Conservation (phyloP, 2,113 vertebrate genomes). For the Malurus alboscapulatus region DNA sequence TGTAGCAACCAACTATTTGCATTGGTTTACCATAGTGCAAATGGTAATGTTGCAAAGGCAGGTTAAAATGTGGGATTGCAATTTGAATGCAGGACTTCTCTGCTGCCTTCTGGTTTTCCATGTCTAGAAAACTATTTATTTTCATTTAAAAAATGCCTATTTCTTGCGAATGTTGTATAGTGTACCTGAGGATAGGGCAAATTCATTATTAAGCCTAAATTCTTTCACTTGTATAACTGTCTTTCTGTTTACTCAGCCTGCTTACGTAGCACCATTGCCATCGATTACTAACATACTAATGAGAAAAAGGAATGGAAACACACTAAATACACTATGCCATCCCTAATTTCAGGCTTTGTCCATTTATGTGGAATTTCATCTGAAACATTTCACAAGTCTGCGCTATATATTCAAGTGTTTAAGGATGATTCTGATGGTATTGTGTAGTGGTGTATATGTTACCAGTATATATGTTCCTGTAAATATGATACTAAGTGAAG, state of each 20-base stretch:
- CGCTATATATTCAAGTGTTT: conserved; percentile 87
- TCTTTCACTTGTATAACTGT: conserved; percentile 31
- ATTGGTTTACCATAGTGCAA: conserved; percentile 92
- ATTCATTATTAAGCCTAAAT: conserved; percentile 4
- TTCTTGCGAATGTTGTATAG: conserved; percentile 58
- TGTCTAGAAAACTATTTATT: conserved; percentile 45
- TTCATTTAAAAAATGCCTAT: conserved; percentile 54
- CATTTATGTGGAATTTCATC: conserved; percentile 77
- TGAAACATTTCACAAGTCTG: conserved; percentile 80
- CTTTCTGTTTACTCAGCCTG: conserved; percentile 51
- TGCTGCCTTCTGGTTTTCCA: conserved; percentile 54
- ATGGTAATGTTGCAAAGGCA: conserved; percentile 84
- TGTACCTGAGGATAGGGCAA: conserved; percentile 62
- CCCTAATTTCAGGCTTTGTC: conserved; percentile 60
- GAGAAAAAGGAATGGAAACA: conserved; percentile 68
- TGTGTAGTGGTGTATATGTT: conserved; percentile 63
- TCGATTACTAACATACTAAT: conserved; percentile 60
- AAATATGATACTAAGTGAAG: conserved; percentile 61
- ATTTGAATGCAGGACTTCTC: conserved; percentile 37
- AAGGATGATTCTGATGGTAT: conserved; percentile 75
- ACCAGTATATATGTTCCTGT: conserved; percentile 62
- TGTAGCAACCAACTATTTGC: conserved; percentile 87
- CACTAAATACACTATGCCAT: conserved; percentile 29
- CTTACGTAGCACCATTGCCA: conserved; percentile 75
- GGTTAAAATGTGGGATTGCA: conserved; percentile 65